Conservation (phyloP, 2,888 invertebrate genomes). For the Coleophora flavipennella region DNA sequence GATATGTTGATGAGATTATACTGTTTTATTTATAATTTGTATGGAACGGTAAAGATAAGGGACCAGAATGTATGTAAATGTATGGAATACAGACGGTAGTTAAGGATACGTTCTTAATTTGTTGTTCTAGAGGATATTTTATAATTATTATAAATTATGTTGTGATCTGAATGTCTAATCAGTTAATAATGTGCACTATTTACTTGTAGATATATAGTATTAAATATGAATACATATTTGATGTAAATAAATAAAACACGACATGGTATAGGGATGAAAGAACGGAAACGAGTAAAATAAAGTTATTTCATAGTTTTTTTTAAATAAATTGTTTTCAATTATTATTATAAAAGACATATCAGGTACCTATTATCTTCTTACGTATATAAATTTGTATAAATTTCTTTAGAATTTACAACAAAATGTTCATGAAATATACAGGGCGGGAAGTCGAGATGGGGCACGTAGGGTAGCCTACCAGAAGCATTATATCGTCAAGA, state of each 20-base stretch:
- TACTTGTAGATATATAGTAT: constrained; percentile 32
- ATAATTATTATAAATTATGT: constrained; percentile 32
- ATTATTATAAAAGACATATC: too few relatives aligned
- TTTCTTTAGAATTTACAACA: too few relatives aligned
- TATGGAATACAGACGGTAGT: too few relatives aligned
- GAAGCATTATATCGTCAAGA: too few relatives aligned
- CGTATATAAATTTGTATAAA: too few relatives aligned
- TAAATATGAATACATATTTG: constrained; percentile 5
- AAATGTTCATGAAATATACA: too few relatives aligned
- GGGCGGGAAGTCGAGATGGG: too few relatives aligned
- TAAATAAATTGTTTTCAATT: too few relatives aligned
- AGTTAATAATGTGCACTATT: constrained; percentile 45
- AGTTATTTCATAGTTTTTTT: too few relatives aligned
- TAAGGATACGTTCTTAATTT: constrained; percentile 23
- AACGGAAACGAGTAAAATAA: too few relatives aligned
- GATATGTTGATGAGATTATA: not conserved
- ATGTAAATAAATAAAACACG: constrained; percentile 22
- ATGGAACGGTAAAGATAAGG: constrained; percentile 30
- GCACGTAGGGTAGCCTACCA: too few relatives aligned
- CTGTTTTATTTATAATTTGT: constrained; percentile 24
- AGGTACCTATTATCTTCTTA: too few relatives aligned
- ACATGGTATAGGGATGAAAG: not conserved
- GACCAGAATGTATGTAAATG: constrained; percentile 46
- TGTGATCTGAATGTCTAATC: constrained; percentile 52
- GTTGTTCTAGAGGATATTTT: constrained; percentile 29